phyloP scores from a whole-genome alignment of 2,113 vertebrate genomes.

The Nicator chloris region DNA sequence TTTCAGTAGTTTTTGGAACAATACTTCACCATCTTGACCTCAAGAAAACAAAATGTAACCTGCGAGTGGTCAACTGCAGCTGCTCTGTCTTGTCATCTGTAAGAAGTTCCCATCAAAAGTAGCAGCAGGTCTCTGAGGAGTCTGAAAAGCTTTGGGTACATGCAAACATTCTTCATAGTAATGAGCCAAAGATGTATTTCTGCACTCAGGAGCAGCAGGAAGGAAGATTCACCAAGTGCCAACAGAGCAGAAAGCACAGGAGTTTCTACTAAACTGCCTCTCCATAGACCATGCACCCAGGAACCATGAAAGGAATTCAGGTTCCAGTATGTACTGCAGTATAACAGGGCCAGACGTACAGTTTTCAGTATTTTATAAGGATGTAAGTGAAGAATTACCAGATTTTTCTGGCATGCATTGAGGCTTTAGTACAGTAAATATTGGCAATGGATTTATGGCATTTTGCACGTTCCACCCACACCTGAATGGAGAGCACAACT shows the following conservation, averaged over 20 bases:
- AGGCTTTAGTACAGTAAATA: not conserved
- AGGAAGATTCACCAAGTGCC: not conserved
- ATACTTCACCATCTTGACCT: not conserved
- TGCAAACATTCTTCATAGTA: not conserved
- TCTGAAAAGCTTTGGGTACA: not conserved
- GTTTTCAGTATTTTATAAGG: not conserved
- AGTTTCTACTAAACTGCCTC: not conserved
- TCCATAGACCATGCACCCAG: not conserved
- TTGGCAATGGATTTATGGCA: not conserved
- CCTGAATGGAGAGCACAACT: not conserved
- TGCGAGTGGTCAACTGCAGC: not conserved
- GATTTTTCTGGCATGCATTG: not conserved
- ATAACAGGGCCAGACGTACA: not conserved
- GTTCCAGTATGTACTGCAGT: not conserved
- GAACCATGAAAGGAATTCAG: not conserved
- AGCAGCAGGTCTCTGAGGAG: not conserved
- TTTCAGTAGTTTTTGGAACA: not conserved
- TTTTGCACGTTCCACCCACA: not conserved
- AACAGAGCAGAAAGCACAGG: not conserved
- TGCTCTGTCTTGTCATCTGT: not conserved
- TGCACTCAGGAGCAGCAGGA: not conserved
- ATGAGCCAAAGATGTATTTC: not conserved
- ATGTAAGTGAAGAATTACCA: not conserved
- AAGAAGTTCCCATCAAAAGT: not conserved
- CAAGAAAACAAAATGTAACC: not conserved